phyloP scores from a whole-genome alignment of 1,140 invertebrate species.

The Holotrichia oblita region DNA sequence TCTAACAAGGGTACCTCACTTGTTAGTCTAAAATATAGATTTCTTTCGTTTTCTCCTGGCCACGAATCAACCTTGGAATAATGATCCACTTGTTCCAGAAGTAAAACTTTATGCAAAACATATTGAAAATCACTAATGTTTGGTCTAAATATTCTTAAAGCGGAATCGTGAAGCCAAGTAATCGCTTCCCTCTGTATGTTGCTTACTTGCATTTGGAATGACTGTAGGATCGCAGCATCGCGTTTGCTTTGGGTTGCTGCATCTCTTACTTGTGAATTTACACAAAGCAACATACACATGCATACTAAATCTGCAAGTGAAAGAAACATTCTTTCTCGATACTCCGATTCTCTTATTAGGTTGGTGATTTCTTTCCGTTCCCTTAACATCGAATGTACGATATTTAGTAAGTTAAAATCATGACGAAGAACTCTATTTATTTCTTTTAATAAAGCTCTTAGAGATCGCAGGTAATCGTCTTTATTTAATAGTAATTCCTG shows the following conservation, averaged over 20 bases:
- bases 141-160: slow-evolving; percentile 78
- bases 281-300: slow-evolving; percentile 83
- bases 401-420: slow-evolving; percentile 78
- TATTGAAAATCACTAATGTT: slow-evolving; percentile 78
- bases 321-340: slow-evolving; percentile 84
- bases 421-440: slow-evolving; percentile 83
- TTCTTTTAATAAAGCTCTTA: slow-evolving; percentile 86
- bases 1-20: slow-evolving; percentile 89
- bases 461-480: slow-evolving; percentile 89
- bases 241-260: slow-evolving; percentile 67
- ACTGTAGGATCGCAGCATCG: slow-evolving; percentile 62
- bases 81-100: slow-evolving; percentile 85
- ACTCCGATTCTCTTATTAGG: slow-evolving; percentile 69
- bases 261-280: slow-evolving; percentile 81
- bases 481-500: slow-evolving; percentile 87
- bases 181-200: slow-evolving; percentile 84
- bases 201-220: slow-evolving; percentile 62
- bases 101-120: slow-evolving; percentile 86
- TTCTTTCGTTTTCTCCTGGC: slow-evolving; percentile 88
- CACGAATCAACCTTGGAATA: slow-evolving; percentile 95
- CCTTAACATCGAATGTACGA: slow-evolving; percentile 75
- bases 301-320: slow-evolving; percentile 87
- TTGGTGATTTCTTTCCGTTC: slow-evolving; percentile 68
- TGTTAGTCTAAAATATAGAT: slow-evolving; percentile 80
- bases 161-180: slow-evolving; percentile 86